Base-by-base conservation (phyloP, 92 coral and sea anemone species). In the Epizoanthus scotinus region DNA sequence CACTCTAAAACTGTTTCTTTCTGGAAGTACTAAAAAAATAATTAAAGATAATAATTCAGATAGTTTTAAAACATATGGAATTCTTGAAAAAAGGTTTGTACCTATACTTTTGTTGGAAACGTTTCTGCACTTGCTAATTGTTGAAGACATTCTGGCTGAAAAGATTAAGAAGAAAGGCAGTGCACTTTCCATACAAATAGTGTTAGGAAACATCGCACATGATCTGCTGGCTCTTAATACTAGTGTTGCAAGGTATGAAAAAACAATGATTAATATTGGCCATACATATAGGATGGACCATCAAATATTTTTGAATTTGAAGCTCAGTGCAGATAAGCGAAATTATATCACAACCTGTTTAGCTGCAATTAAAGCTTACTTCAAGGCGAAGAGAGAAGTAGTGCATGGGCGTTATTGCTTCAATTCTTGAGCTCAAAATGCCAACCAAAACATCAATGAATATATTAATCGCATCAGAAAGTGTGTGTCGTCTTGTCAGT, bases 391-490 rank as follows among this genome's bases (percentile, higher is more conserved):
- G 40, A 34, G 40, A 34, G 86, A 87, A 26, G 70, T 86, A 12
- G 83, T 86, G 27, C 84, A 86, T 58, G 88, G 87, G 57, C 58
- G 91, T 67, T 84, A 42, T 21, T 42, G 67, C 50, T 90, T 81
- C 53, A 85, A 84, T 50, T 58, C 67, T 24, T 60, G 71, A 44
- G 52, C 54, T 24, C 88, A 66, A 82, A 57, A 59, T 6, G 77
- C 65, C 29, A 85, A 72, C 21, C n/a, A 82, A 77, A 84, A 31
- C 27, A 57, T 42, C 47, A 80, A 57, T 61, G 62, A 55, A 49
- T 85, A 65, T 72, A 47, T 67, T 29, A 74, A 80, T 17, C 44
- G 70, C 26, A 71, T 84, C 29, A 64, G 64, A 27, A 73, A 84
- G 80, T 34, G 50, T 21, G 79, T 79, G 5, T 52, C 83, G 21